Evolutionary conservation across 2,888 invertebrate species (phyloP).

Genomic region (Diloba caeruleocephala): DNA sequence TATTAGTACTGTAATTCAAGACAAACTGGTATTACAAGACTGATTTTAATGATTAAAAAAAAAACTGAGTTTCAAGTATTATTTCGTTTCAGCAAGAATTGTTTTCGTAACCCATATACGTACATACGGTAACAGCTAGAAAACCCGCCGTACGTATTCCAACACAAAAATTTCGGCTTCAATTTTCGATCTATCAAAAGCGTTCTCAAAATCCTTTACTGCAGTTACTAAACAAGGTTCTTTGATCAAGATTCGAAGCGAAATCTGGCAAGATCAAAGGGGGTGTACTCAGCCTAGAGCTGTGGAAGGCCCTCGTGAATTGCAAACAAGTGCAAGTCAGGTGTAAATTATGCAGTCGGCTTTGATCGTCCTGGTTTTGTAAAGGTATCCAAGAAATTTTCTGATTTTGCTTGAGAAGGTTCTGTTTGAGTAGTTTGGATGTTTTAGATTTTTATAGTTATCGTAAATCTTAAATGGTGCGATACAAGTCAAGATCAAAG

Average conservation of each 20-base stretch:
- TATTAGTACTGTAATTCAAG: too few species aligned
- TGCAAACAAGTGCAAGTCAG: slow-evolving; percentile 46
- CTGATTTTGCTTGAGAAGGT: slow-evolving; percentile 22
- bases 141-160: not conserved
- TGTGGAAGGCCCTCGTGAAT: slow-evolving; percentile 29
- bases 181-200: slow-evolving; percentile 15
- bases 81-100: too few species aligned
- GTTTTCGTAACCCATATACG: not conserved
- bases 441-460: too few species aligned
- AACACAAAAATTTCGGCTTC: slow-evolving; percentile 10
- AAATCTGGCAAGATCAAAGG: slow-evolving; percentile 44
- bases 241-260: slow-evolving; percentile 34
- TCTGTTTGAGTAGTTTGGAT: slow-evolving; percentile 15
- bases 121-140: not conserved
- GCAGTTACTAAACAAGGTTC: slow-evolving; percentile 25
- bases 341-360: slow-evolving; percentile 48
- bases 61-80: too few species aligned
- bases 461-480: slow-evolving; percentile 26
- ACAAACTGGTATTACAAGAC: too few species aligned
- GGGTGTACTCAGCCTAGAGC: slow-evolving; percentile 29
- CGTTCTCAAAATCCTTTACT: slow-evolving; percentile 26
- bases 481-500: slow-evolving; percentile 12
- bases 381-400: slow-evolving; percentile 13
- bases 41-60: too few species aligned
- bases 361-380: slow-evolving; percentile 37